These are phyloP conservation scores for Drosophila nebulosa DNA, from an alignment of 1,140 invertebrate genomes.

Conservation along the genomic window DNA sequence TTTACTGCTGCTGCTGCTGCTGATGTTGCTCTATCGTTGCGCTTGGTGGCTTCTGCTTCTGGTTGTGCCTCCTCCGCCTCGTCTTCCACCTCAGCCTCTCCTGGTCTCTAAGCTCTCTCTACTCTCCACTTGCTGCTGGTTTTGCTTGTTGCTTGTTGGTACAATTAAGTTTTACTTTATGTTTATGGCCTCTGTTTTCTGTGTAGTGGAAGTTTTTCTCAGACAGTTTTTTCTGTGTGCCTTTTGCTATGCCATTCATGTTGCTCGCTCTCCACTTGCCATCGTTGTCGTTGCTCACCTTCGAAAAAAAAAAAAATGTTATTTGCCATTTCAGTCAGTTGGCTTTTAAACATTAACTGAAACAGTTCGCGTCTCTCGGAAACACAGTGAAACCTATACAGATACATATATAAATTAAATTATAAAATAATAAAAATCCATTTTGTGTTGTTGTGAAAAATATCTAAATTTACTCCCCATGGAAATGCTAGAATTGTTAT, in stretches of 20 bases:
- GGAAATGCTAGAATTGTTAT: background rate
- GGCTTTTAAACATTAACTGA: conserved; percentile 79
- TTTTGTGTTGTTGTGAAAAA: background rate
- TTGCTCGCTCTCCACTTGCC: conserved; percentile 25
- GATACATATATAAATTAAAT: conserved; percentile 14
- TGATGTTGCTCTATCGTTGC: conserved; percentile 58
- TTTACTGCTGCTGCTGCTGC: conserved; percentile 24
- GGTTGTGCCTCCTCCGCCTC: conserved; percentile 22
- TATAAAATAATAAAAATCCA: conserved; percentile 12
- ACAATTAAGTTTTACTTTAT: conserved; percentile 80
- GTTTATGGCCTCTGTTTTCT: conserved; percentile 56
- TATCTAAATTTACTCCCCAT: background rate
- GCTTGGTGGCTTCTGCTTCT: conserved; percentile 72
- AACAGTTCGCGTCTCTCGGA: conserved; percentile 70
- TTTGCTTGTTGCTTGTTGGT: conserved; percentile 45
- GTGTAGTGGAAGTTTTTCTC: conserved; percentile 39
- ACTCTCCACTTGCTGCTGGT: conserved; percentile 22
- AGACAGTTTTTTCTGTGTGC: conserved; percentile 15
- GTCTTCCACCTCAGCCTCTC: conserved; percentile 3
- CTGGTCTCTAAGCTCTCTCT: conserved; percentile 32
- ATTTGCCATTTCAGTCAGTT: conserved; percentile 72
- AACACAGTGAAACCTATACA: conserved; percentile 13
- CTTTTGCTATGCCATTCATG: conserved; percentile 51
- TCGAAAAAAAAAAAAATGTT: conserved; percentile 52
- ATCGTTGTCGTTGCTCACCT: conserved; percentile 55